phyloP scores from a whole-genome alignment of 2,113 vertebrate species.

The zebrafish (Danio rerio) region DNA sequence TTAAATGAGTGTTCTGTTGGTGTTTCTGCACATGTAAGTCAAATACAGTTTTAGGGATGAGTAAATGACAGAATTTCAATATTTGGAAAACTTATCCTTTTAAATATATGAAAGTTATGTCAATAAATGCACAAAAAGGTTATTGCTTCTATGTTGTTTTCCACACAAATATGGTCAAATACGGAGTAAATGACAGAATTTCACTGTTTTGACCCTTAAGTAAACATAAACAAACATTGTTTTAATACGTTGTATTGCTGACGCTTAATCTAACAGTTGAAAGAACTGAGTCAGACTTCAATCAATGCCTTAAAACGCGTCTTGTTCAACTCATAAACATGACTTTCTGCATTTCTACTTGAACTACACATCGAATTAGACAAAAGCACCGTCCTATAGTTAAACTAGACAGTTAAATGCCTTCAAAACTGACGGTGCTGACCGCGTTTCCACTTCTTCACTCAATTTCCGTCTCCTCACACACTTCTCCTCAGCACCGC shows the following conservation, averaged over 20 bases:
- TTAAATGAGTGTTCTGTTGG: too few relatives aligned
- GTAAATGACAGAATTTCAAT: too few relatives aligned
- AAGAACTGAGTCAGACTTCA: conserved; percentile 2
- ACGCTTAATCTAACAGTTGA: not conserved
- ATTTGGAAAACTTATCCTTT: too few relatives aligned
- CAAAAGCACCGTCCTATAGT: not conserved
- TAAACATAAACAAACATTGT: not conserved
- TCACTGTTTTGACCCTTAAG: too few relatives aligned
- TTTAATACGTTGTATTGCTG: not conserved
- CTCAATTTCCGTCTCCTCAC: not conserved
- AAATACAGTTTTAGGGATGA: too few relatives aligned
- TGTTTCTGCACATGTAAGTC: too few relatives aligned
- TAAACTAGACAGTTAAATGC: not conserved
- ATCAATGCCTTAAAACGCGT: not conserved
- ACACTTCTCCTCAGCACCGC: not conserved
- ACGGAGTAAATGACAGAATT: too few relatives aligned
- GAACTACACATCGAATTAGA: not conserved
- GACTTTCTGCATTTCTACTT: not conserved
- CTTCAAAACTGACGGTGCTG: not conserved
- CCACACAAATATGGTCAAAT: too few relatives aligned
- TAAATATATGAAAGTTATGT: too few relatives aligned
- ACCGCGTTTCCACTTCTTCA: not conserved
- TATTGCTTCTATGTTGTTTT: too few relatives aligned
- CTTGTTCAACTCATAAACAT: conserved; percentile 23
- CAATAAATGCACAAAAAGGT: too few relatives aligned